Percentiles rank a stretch among this genome's conserved stretches.
These are phyloP conservation scores for Lithobates pipiens DNA, from an alignment of 2,797 vertebrate genomes.

Conservation along the genomic window DNA sequence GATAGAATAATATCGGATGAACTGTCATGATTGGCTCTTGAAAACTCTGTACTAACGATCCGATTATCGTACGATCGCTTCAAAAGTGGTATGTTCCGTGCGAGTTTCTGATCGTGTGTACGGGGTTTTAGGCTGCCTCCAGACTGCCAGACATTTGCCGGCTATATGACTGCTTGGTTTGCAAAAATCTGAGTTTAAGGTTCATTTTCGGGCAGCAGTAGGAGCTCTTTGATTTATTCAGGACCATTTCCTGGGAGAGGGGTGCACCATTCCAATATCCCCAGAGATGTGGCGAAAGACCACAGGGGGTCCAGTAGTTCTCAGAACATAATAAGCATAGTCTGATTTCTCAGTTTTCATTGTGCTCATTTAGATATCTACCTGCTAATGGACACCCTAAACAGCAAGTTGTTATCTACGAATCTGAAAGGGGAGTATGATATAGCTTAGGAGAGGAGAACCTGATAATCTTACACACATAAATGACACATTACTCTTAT, in stretches of 20 bases:
- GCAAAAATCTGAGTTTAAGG: neutral
- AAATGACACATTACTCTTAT: neutral
- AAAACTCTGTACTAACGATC: too few relatives aligned
- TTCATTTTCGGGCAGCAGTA: neutral
- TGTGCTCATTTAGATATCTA: neutral
- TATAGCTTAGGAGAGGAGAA: neutral
- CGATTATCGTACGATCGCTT: too few relatives aligned
- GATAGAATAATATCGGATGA: too few relatives aligned
- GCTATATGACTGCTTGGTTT: neutral
- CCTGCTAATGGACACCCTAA: neutral
- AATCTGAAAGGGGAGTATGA: neutral
- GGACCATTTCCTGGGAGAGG: neutral
- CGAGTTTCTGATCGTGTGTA: too few relatives aligned
- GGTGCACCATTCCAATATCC: neutral
- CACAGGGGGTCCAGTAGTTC: neutral
- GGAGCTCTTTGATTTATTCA: neutral
- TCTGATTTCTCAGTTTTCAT: neutral
- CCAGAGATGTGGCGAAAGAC: neutral
- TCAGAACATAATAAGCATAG: neutral
- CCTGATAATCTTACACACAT: neutral
- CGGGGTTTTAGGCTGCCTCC: neutral
- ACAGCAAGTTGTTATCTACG: neutral
- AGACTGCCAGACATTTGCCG: neutral
- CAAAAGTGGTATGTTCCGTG: too few relatives aligned
- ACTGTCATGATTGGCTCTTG: too few relatives aligned